Evolutionary conservation across 2,888 invertebrate species (phyloP).

Genomic region (Trichopoda pennipes): DNA sequence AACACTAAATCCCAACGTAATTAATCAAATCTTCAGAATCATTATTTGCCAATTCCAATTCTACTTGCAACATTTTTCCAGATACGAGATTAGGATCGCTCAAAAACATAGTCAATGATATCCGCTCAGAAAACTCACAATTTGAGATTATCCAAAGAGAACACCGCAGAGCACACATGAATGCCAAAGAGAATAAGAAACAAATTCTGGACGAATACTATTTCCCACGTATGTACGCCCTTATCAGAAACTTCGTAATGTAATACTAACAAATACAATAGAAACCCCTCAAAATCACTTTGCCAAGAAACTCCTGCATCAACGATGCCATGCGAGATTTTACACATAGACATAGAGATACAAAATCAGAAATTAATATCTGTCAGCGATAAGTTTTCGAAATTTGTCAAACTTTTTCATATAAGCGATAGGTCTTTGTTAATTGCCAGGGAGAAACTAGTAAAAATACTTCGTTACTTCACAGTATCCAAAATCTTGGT

Average conservation of each 20-base stretch:
- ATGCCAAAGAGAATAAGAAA: too few relatives aligned
- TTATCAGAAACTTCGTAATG: conserved; percentile 51
- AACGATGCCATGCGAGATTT: conserved; percentile 30
- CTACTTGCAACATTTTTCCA: background rate
- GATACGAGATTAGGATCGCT: background rate
- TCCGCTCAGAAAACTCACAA: background rate
- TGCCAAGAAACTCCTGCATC: conserved; percentile 36
- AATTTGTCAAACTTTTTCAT: conserved; percentile 64
- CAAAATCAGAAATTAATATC: too few relatives aligned
- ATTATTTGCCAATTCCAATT: background rate
- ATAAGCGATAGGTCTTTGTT: conserved; percentile 24
- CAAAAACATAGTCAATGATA: too few relatives aligned
- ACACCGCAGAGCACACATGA: too few relatives aligned
- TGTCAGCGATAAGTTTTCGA: conserved; percentile 65
- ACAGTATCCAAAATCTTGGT: conserved; percentile 60
- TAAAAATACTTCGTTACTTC: conserved; percentile 62
- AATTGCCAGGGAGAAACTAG: conserved; percentile 59
- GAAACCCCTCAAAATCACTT: conserved; percentile 12
- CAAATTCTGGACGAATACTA: too few relatives aligned
- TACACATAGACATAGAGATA: conserved; percentile 62
- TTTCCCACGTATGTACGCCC: too few relatives aligned
- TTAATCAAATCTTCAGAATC: background rate
- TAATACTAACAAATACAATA: conserved; percentile 43
- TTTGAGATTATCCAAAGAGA: conserved; percentile 43
- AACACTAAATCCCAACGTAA: background rate